A percentile compares a stretch with the other conserved stretches of the same genome.
Evolutionary conservation across 2,113 vertebrate genomes (phyloP).

Genomic region (Oreotrochilus melanogaster): DNA sequence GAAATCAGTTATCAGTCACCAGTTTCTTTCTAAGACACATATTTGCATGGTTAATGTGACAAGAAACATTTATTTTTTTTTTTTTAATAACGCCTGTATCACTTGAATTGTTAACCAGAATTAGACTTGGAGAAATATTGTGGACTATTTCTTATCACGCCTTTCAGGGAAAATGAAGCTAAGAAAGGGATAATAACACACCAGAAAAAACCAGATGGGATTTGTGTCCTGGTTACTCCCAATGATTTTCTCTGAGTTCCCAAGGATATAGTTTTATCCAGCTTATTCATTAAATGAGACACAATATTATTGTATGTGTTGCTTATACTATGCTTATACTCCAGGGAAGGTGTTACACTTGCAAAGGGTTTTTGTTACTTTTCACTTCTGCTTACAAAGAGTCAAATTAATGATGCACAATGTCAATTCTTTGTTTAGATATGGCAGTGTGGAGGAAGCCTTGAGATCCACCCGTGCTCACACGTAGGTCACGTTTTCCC

Average conservation of each 20-base stretch:
- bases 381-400: not conserved
- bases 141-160: not conserved
- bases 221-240: not conserved
- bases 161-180: not conserved
- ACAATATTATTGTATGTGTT: not conserved
- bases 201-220: not conserved
- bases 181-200: not conserved
- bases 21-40: not conserved
- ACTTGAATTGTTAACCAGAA: not conserved
- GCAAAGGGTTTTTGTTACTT: not conserved
- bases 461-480: conserved; percentile 96
- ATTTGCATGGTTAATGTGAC: not conserved
- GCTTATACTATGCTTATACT: not conserved
- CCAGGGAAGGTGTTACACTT: not conserved
- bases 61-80: not conserved
- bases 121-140: not conserved
- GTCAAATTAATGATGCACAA: not conserved
- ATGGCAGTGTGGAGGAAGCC: conserved; percentile 96
- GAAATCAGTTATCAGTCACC: not conserved
- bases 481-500: conserved; percentile 97
- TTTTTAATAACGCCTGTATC: not conserved
- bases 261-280: not conserved
- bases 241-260: not conserved
- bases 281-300: not conserved
- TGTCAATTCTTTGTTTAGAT: conserved; percentile 81